A percentile compares a stretch with the other conserved stretches of the same genome.
Evolutionary conservation across 2,797 vertebrate species (phyloP).

Genomic region (Leucoraja ocellata): DNA sequence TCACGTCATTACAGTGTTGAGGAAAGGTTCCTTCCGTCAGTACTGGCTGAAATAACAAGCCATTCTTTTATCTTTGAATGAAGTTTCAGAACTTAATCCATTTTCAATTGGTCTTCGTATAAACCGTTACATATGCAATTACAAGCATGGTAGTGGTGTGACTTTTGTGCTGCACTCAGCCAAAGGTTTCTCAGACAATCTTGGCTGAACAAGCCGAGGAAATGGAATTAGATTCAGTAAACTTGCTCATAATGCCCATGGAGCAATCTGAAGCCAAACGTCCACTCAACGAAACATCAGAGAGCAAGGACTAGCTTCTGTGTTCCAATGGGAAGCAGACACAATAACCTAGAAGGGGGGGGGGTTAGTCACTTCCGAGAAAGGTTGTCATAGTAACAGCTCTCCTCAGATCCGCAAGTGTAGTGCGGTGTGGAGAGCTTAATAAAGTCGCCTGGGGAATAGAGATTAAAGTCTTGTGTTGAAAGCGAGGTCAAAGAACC

Average conservation of each 20-base stretch:
- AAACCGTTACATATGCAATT: too few species aligned
- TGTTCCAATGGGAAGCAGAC: neutral
- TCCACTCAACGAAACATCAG: neutral
- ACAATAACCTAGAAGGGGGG: neutral
- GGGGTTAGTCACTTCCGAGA: neutral
- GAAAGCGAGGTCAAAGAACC: neutral
- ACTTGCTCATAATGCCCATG: neutral
- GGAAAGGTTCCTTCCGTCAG: too few species aligned
- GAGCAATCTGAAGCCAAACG: neutral
- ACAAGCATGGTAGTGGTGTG: neutral
- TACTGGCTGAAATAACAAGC: neutral
- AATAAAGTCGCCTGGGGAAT: constrained; percentile 26
- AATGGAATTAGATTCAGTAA: neutral
- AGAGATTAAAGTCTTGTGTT: constrained; percentile 13
- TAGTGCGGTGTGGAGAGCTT: neutral
- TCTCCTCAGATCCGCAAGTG: neutral
- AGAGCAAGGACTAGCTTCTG: neutral
- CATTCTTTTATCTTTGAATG: neutral
- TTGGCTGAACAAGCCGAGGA: neutral
- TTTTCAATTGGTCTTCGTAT: neutral
- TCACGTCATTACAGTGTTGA: too few species aligned
- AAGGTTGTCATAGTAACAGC: neutral
- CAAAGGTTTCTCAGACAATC: neutral
- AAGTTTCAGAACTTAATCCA: neutral
- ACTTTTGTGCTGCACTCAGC: neutral